Evolutionary conservation across 2,888 invertebrate genomes (phyloP).

Genomic region (Ecdyonurus torrentis): DNA sequence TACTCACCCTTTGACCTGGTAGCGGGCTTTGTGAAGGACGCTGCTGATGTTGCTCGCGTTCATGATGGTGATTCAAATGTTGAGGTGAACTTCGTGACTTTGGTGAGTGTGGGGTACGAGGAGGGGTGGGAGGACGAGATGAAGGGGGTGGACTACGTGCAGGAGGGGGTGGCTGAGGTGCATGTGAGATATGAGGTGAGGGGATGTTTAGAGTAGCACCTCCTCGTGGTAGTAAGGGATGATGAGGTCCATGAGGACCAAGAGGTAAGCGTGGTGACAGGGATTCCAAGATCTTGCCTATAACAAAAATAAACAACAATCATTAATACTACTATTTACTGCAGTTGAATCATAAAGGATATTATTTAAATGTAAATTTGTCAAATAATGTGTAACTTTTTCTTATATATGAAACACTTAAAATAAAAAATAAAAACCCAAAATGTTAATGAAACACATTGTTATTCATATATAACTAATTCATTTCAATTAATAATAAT

Average conservation of each 20-base stretch:
- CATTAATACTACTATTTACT: too few species aligned
- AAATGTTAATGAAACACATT: too few species aligned
- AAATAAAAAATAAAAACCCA: too few species aligned
- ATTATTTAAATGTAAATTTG: too few species aligned
- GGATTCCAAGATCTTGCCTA: neutral
- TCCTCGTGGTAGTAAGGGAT: neutral
- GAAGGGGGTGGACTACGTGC: neutral
- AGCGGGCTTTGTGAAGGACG: neutral
- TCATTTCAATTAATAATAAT: too few species aligned
- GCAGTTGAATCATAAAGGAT: too few species aligned
- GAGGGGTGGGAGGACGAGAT: neutral
- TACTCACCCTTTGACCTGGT: neutral
- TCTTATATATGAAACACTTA: too few species aligned
- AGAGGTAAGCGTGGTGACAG: neutral
- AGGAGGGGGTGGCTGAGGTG: neutral
- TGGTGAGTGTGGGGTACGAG: neutral
- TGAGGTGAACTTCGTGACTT: neutral
- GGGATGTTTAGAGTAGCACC: neutral
- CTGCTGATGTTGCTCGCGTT: neutral
- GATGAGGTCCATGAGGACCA: neutral
- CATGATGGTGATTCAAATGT: neutral
- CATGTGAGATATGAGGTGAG: neutral
- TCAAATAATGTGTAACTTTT: too few species aligned
- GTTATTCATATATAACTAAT: too few species aligned
- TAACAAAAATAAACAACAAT: too few species aligned